Evolutionary conservation across 2,113 vertebrate species (phyloP).

Genomic region (Myrmecophaga tridactyla): DNA sequence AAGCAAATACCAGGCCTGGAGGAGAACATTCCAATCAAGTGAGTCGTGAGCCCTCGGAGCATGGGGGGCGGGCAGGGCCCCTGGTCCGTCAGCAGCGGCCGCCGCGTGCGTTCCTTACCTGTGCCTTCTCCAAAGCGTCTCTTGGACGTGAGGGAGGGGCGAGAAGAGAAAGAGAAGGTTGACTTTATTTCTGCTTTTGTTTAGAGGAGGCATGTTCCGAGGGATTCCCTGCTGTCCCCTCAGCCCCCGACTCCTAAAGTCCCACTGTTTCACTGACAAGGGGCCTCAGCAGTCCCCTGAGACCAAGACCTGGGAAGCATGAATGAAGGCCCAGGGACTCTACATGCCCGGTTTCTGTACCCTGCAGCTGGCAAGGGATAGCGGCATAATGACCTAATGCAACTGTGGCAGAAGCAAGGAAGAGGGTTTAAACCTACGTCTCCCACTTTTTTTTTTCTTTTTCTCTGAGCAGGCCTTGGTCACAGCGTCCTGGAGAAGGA

Average conservation of each 20-base stretch:
- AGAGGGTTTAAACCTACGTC: neutral
- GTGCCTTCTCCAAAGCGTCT: neutral
- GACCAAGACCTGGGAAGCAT: neutral
- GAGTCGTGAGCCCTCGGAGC: slow-evolving; percentile 71
- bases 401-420: neutral
- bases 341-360: neutral
- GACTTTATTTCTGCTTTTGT: neutral
- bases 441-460: neutral
- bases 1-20: slow-evolving; percentile 82
- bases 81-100: neutral
- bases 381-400: neutral
- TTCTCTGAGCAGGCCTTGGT: neutral
- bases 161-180: neutral
- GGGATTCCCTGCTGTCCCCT: neutral
- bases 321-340: neutral
- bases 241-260: neutral
- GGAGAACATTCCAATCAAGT: slow-evolving; percentile 82
- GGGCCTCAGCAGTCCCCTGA: neutral
- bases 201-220: neutral
- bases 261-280: neutral
- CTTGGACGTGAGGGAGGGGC: neutral
- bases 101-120: neutral
- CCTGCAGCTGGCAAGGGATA: neutral
- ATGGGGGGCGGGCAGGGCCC: neutral
- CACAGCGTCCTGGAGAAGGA: neutral